A percentile compares a stretch with the other conserved stretches of the same genome.
Conservation (phyloP, 2,888 invertebrate species). For the Phania funesta region DNA sequence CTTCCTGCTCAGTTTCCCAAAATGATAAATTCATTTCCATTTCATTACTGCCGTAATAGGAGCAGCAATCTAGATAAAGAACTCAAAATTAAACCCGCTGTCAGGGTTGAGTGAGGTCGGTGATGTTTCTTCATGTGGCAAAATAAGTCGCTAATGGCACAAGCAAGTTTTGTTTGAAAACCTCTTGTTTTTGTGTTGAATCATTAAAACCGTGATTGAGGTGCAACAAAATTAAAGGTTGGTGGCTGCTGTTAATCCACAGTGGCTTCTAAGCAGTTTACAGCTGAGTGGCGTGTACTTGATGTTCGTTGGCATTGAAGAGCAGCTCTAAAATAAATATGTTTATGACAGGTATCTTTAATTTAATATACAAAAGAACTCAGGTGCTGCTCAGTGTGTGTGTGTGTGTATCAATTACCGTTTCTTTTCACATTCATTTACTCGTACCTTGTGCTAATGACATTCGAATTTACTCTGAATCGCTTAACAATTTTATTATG, state of each 20-base stretch:
- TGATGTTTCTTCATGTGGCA: slow-evolving; percentile 2
- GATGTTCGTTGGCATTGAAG: not conserved
- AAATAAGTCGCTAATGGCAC: not conserved
- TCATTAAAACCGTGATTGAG: slow-evolving; percentile 33
- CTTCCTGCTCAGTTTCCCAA: not conserved
- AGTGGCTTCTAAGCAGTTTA: not conserved
- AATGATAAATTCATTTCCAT: slow-evolving; percentile 1
- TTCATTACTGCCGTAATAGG: not conserved
- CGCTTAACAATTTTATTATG: not conserved
- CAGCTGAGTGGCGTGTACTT: not conserved
- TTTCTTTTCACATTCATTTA: not conserved
- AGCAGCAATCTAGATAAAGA: not conserved
- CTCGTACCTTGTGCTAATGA: not conserved
- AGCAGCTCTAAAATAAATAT: slow-evolving; percentile 9
- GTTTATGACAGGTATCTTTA: slow-evolving; percentile 6
- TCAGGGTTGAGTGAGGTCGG: slow-evolving; percentile 33
- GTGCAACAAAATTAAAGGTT: slow-evolving; percentile 27
- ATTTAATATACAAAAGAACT: not conserved
- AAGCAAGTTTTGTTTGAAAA: not conserved
- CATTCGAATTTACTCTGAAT: slow-evolving; percentile 16
- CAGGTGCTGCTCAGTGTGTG: not conserved
- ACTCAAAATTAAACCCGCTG: slow-evolving; percentile 18
- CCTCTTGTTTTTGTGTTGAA: not conserved
- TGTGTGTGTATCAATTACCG: not conserved
- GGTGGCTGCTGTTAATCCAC: slow-evolving; percentile 15